A percentile compares a stretch with the other conserved stretches of the same genome.
Evolutionary conservation across 2,888 invertebrate species (phyloP).

Genomic region (Phoenoteleia sp.): DNA sequence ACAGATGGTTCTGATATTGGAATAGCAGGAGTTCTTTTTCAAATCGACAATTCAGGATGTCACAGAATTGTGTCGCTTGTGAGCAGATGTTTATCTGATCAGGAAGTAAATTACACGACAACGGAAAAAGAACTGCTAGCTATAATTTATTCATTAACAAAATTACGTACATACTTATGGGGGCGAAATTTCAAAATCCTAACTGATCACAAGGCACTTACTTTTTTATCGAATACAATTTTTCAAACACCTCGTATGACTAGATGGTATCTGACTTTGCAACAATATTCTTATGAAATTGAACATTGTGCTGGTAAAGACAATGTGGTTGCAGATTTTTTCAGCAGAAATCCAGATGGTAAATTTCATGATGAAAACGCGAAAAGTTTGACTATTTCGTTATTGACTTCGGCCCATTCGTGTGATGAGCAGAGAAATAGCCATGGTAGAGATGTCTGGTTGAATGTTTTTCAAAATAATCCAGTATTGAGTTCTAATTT

Average conservation of each 20-base stretch:
- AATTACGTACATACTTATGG: slow-evolving; percentile 20
- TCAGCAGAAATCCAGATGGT: slow-evolving; percentile 29
- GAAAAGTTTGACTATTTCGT: neutral
- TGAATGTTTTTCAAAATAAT: too few relatives aligned
- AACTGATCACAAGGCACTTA: slow-evolving; percentile 44
- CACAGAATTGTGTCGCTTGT: slow-evolving; percentile 23
- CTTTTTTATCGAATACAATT: slow-evolving; percentile 22
- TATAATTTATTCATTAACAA: slow-evolving; percentile 34
- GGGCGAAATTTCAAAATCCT: slow-evolving; percentile 19
- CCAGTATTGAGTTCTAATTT: neutral
- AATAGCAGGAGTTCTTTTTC: slow-evolving; percentile 33
- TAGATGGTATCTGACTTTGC: slow-evolving; percentile 34
- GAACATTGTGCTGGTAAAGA: slow-evolving; percentile 29
- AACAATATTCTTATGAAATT: slow-evolving; percentile 30
- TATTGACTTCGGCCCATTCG: neutral
- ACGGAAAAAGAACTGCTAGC: slow-evolving; percentile 35
- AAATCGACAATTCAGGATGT: slow-evolving; percentile 2
- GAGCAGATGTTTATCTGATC: slow-evolving; percentile 22
- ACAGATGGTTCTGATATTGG: slow-evolving; percentile 41
- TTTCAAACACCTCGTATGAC: slow-evolving; percentile 29
- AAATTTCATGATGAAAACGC: neutral
- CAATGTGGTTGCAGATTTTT: slow-evolving; percentile 25
- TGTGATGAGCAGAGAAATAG: too few relatives aligned
- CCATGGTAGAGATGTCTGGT: too few relatives aligned
- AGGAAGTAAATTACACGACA: slow-evolving; percentile 16